phyloP scores from a whole-genome alignment of 2,888 invertebrate species.

The Epirrhoe alternata region DNA sequence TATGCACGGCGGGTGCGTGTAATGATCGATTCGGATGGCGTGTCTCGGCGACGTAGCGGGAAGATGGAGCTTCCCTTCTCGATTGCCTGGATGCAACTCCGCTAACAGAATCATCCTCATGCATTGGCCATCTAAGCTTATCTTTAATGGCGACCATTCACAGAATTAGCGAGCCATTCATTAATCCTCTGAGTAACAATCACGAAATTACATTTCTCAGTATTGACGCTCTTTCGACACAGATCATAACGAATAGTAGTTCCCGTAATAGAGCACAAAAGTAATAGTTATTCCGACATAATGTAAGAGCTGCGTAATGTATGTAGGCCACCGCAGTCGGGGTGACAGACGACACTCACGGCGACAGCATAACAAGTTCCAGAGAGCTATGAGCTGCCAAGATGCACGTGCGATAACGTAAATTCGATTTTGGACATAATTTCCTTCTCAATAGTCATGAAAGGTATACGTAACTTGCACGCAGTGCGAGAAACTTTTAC shows the following conservation, averaged over 20 bases:
- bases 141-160: slow-evolving; percentile 58
- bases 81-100: slow-evolving; percentile 39
- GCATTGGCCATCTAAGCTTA: neutral
- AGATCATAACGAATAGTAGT: slow-evolving; percentile 3
- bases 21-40: slow-evolving; percentile 74
- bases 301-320: slow-evolving; percentile 58
- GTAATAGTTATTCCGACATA: slow-evolving; percentile 54
- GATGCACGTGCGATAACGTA: slow-evolving; percentile 76
- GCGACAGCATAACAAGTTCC: slow-evolving; percentile 69
- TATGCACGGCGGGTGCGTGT: slow-evolving; percentile 75
- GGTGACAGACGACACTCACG: slow-evolving; percentile 63
- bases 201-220: slow-evolving; percentile 19
- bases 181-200: slow-evolving; percentile 50
- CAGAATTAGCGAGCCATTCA: slow-evolving; percentile 49
- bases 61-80: slow-evolving; percentile 55
- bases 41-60: slow-evolving; percentile 47
- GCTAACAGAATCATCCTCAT: neutral
- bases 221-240: slow-evolving; percentile 3
- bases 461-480: slow-evolving; percentile 36
- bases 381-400: slow-evolving; percentile 52
- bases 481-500: slow-evolving; percentile 29
- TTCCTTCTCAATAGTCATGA: slow-evolving; percentile 46
- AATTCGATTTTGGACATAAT: slow-evolving; percentile 58
- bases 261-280: slow-evolving; percentile 21
- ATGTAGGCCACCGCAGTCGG: slow-evolving; percentile 67